phyloP scores from a whole-genome alignment of 2,797 vertebrate species.

The Benthosema pterotum region DNA sequence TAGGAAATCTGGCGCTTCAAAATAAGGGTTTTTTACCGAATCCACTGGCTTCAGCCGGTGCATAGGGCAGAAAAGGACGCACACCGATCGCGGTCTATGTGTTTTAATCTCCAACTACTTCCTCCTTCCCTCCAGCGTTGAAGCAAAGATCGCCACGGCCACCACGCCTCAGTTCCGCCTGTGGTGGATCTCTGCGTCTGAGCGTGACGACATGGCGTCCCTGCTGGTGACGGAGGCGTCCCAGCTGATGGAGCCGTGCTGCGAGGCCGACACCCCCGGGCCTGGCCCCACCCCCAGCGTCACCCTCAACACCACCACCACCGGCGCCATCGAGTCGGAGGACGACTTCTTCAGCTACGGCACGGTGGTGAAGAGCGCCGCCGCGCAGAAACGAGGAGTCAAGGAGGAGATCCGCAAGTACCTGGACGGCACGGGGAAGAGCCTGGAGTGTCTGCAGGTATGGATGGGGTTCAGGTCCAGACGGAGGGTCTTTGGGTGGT shows the following conservation, averaged over 20 bases:
- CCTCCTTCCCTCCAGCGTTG: conserved; percentile 46
- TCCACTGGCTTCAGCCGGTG: too few species aligned
- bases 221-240: conserved; percentile 69
- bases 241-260: conserved; percentile 60
- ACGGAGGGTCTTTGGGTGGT: too few species aligned
- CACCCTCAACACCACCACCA: conserved; percentile 39
- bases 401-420: conserved; percentile 76
- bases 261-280: background rate
- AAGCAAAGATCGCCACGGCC: conserved; percentile 74
- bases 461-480: too few species aligned
- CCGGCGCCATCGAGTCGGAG: conserved; percentile 65
- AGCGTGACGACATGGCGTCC: conserved; percentile 75
- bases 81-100: too few species aligned
- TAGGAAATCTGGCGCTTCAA: too few species aligned
- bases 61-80: too few species aligned
- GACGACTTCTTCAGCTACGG: conserved; percentile 81
- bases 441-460: conserved; percentile 69
- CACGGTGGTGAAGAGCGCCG: conserved; percentile 59
- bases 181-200: conserved; percentile 76
- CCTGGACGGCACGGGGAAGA: conserved; percentile 76
- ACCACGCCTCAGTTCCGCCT: conserved; percentile 79
- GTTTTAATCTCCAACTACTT: too few species aligned
- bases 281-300: too few species aligned
- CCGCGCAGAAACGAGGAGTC: conserved; percentile 56
- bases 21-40: too few species aligned